Evolutionary conservation across 1,140 invertebrate species (phyloP).

Genomic region (Prorops nasuta): DNA sequence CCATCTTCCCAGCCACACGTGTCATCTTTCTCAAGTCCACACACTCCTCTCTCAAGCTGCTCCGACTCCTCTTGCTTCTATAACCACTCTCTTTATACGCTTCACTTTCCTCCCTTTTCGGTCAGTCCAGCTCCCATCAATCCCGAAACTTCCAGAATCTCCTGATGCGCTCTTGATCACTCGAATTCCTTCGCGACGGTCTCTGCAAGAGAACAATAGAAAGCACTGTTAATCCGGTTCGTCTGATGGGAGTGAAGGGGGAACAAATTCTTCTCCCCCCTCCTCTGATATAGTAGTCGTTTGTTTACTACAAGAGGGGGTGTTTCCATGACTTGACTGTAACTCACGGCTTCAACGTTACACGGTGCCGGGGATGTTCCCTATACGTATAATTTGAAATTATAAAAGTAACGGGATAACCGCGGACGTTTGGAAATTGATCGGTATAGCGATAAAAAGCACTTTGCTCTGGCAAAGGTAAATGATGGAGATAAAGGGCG

Average conservation of each 20-base stretch:
- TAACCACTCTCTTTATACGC: not conserved
- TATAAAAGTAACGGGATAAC: too few species aligned
- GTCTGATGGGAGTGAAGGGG: too few species aligned
- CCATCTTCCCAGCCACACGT: not conserved
- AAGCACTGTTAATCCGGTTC: too few species aligned
- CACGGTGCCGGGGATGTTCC: too few species aligned
- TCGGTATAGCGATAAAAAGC: too few species aligned
- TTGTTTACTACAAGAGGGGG: too few species aligned
- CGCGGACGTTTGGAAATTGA: not conserved
- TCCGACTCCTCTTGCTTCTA: not conserved
- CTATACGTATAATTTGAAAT: too few species aligned
- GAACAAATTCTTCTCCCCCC: too few species aligned
- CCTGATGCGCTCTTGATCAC: constrained; percentile 15
- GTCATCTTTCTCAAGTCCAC: constrained; percentile 1
- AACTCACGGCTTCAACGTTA: too few species aligned
- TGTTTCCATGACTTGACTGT: too few species aligned
- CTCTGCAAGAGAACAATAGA: constrained; percentile 22
- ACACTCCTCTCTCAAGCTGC: not conserved
- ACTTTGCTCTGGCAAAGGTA: not conserved
- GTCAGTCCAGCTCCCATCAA: constrained; percentile 8
- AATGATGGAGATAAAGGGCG: too few species aligned
- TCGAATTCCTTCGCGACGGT: constrained; percentile 18
- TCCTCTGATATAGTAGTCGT: too few species aligned
- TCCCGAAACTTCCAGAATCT: constrained; percentile 11
- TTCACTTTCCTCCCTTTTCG: not conserved